phyloP scores from a whole-genome alignment of 1,140 invertebrate genomes.

The Trichonephila clavata region DNA sequence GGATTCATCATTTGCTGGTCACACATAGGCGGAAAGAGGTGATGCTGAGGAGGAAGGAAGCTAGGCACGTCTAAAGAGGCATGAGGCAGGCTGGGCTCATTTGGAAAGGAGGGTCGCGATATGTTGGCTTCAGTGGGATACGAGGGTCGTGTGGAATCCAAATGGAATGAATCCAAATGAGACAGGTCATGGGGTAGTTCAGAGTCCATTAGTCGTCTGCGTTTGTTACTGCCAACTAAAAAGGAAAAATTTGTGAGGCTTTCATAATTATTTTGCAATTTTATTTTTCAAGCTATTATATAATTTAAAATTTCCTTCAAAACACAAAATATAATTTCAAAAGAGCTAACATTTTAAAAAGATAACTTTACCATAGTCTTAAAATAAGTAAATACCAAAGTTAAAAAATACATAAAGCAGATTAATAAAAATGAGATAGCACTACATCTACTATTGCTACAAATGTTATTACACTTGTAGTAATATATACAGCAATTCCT shows the following conservation, averaged over 20 bases:
- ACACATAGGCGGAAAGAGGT: slow-evolving; percentile 20
- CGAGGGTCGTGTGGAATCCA: slow-evolving; percentile 37
- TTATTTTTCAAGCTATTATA: too few species aligned
- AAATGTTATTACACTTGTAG: too few species aligned
- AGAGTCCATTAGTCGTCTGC: not conserved
- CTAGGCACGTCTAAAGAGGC: slow-evolving; percentile 42
- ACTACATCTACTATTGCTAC: too few species aligned
- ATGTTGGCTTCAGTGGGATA: slow-evolving; percentile 18
- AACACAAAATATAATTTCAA: too few species aligned
- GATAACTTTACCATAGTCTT: too few species aligned
- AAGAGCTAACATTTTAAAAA: too few species aligned
- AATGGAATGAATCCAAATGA: slow-evolving; percentile 41
- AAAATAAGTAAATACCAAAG: too few species aligned
- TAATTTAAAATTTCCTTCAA: too few species aligned
- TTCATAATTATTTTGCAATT: too few species aligned
- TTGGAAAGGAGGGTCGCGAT: not conserved
- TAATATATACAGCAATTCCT: too few species aligned
- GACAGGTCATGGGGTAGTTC: slow-evolving; percentile 27
- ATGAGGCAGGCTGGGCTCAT: slow-evolving; percentile 50
- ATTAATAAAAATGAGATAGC: too few species aligned
- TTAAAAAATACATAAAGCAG: too few species aligned
- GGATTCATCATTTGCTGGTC: slow-evolving; percentile 27
- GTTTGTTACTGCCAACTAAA: not conserved
- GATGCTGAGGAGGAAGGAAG: slow-evolving; percentile 46
- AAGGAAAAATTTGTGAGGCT: not conserved